These are phyloP conservation scores for Dipodomys ordii DNA, from an alignment of 2,113 vertebrate genomes.

Conservation along the genomic window DNA sequence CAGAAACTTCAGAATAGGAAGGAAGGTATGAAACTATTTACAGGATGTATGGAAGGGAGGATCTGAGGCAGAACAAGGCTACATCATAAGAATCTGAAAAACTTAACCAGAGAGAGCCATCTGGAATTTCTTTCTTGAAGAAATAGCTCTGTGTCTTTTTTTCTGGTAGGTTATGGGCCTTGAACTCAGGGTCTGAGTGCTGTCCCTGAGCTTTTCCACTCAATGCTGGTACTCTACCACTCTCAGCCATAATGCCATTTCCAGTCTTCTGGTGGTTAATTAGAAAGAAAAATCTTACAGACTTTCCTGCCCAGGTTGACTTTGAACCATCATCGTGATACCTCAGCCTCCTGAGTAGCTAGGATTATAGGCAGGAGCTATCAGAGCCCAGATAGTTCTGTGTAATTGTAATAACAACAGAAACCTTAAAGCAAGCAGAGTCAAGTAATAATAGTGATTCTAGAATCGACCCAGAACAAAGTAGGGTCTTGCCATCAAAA, in stretches of 20 bases:
- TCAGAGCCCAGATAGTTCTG: neutral
- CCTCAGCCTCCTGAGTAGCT: too few species aligned
- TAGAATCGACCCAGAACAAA: neutral
- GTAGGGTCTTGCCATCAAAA: neutral
- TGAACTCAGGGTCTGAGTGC: too few species aligned
- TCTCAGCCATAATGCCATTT: too few species aligned
- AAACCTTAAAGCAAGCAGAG: neutral
- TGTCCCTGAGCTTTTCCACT: too few species aligned
- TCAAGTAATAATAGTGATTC: constrained; percentile 31
- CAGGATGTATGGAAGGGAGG: neutral
- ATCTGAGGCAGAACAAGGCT: neutral
- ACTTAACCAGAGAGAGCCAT: neutral
- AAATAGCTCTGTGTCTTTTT: neutral
- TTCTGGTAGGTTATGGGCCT: too few species aligned
- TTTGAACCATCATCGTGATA: too few species aligned
- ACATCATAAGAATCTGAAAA: neutral
- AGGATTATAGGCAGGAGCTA: too few species aligned
- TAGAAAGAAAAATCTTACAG: too few species aligned
- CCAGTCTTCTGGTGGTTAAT: too few species aligned
- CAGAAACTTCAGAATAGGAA: neutral
- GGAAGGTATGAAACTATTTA: neutral
- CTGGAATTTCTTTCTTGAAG: neutral
- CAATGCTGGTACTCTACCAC: too few species aligned
- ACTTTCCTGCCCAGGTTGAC: too few species aligned
- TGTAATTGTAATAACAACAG: neutral